Evolutionary conservation across 2,888 invertebrate species (phyloP).

Genomic region (Alloscopus bannaensis): DNA sequence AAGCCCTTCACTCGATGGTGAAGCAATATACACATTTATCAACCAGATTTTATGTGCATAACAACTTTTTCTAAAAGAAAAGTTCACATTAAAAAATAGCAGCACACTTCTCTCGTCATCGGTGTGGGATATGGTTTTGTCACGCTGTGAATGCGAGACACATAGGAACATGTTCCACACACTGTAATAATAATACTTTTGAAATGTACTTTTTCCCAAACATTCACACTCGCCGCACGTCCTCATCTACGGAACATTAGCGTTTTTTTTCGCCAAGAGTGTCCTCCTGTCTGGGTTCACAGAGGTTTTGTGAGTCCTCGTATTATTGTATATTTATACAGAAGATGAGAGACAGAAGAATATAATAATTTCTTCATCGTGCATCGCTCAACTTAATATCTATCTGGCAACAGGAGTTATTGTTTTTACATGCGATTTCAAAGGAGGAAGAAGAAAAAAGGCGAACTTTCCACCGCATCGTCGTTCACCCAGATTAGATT

Average conservation of each 20-base stretch:
- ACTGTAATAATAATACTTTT: too few species aligned
- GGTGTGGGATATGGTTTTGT: background rate
- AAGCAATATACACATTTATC: background rate
- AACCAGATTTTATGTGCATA: background rate
- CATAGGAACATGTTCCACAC: constrained; percentile 20
- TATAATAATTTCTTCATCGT: constrained; percentile 7
- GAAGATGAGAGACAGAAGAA: background rate
- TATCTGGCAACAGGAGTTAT: background rate
- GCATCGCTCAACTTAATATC: constrained; percentile 16
- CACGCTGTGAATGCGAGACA: constrained; percentile 17
- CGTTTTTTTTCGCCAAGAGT: too few species aligned
- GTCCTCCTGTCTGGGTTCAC: background rate
- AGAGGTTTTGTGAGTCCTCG: background rate
- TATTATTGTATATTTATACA: background rate
- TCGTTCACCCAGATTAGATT: constrained; percentile 23
- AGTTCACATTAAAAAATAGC: too few species aligned
- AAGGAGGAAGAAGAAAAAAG: too few species aligned
- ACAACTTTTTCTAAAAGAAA: background rate
- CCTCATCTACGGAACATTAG: too few species aligned
- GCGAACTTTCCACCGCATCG: constrained; percentile 23
- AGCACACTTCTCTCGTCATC: background rate
- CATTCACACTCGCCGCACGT: background rate
- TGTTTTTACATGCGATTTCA: constrained; percentile 11
- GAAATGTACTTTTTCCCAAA: constrained; percentile 9
- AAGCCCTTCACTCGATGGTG: background rate